These are phyloP conservation scores for Tympanoctomys barrerae DNA, from an alignment of 2,797 vertebrate species.

Conservation along the genomic window DNA sequence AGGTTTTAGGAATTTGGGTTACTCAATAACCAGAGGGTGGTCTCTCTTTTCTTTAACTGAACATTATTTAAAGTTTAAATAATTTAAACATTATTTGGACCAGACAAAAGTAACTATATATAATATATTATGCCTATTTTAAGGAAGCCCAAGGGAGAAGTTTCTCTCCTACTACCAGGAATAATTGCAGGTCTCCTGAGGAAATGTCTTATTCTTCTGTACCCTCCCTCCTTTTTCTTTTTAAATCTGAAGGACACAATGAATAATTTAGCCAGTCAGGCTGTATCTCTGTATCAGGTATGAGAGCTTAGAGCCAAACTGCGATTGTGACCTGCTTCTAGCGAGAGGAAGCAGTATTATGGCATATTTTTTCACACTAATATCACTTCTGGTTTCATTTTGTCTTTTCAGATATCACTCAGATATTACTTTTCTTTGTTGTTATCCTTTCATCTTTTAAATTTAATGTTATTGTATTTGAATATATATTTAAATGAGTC, in stretches of 20 bases:
- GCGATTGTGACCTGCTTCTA: neutral
- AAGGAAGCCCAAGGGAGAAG: neutral
- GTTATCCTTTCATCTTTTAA: neutral
- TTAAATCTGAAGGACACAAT: slow-evolving; percentile 35
- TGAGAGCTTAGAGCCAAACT: neutral
- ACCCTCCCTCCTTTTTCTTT: neutral
- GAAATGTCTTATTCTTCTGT: neutral
- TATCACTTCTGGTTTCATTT: neutral
- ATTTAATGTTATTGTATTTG: neutral
- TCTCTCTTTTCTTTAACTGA: no score
- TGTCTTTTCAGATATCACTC: neutral
- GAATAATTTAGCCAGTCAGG: slow-evolving; percentile 61
- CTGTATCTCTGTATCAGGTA: neutral
- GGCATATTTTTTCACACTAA: neutral
- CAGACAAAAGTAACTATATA: neutral
- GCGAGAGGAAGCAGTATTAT: neutral
- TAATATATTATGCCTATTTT: neutral
- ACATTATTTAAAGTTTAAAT: no score
- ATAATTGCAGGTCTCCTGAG: neutral
- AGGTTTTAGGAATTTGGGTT: no score
- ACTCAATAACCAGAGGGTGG: no score
- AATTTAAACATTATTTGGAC: no score
- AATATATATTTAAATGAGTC: neutral
- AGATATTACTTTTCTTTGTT: neutral
- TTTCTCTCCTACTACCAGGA: neutral